Percentiles rank a stretch among this genome's conserved stretches.
Evolutionary conservation across 2,888 invertebrate genomes (phyloP).

Genomic region (Hyles lineata): DNA sequence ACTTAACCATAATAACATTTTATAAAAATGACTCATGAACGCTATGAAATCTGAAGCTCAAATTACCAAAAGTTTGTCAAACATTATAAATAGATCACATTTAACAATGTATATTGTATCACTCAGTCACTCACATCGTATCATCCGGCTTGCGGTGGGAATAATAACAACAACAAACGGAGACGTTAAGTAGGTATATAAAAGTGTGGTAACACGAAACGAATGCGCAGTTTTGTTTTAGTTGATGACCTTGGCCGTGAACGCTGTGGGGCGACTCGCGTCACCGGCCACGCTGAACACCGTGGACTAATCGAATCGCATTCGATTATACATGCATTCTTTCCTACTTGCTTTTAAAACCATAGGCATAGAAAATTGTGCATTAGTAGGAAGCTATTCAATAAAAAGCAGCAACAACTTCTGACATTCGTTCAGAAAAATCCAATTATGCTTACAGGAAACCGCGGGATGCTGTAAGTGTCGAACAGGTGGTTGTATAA

Average conservation of each 20-base stretch:
- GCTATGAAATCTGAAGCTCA: no score
- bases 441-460: no score
- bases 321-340: constrained; percentile 72
- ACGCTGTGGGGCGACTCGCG: constrained; percentile 77
- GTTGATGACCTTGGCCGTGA: constrained; percentile 81
- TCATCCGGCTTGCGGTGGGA: not conserved
- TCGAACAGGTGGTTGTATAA: no score
- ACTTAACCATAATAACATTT: not conserved
- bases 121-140: not conserved
- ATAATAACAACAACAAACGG: constrained; percentile 11
- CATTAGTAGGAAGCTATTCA: not conserved
- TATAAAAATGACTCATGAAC: not conserved
- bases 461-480: no score
- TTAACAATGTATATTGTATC: not conserved
- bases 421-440: no score
- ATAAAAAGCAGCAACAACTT: not conserved
- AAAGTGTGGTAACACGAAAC: constrained; percentile 27
- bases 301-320: constrained; percentile 73
- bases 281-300: constrained; percentile 75
- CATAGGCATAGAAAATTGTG: not conserved
- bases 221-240: constrained; percentile 75
- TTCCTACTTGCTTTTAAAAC: constrained; percentile 39
- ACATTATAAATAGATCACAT: no score
- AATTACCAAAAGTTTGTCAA: no score
- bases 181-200: not conserved